Conservation (phyloP, 1,140 invertebrate genomes). For the Lethrus apterus region DNA sequence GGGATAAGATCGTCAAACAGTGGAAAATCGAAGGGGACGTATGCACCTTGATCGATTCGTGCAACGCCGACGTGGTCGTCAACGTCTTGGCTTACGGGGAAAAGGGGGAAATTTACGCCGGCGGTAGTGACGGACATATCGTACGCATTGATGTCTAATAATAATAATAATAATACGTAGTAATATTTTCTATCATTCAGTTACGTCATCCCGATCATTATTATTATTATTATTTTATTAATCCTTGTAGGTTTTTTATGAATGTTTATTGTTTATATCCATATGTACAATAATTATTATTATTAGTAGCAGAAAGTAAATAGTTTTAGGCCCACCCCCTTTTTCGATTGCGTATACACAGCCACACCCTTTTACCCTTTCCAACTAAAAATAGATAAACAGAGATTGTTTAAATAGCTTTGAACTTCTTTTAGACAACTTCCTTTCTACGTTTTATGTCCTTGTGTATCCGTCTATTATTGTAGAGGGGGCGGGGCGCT, state of each 20-base stretch:
- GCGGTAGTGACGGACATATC: slow-evolving; percentile 39
- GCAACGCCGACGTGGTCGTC: slow-evolving; percentile 36
- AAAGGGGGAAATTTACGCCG: slow-evolving; percentile 36
- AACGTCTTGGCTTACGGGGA: slow-evolving; percentile 37
- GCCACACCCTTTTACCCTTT: no score
- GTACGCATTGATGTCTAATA: slow-evolving; percentile 28
- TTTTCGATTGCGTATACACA: no score
- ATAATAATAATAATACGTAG: no score
- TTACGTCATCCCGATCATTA: neutral
- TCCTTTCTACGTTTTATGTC: no score
- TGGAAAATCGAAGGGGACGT: slow-evolving; percentile 38
- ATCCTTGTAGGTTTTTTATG: neutral
- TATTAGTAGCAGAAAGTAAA: neutral
- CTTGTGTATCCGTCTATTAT: no score
- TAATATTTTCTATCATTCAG: no score
- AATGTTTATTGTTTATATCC: neutral
- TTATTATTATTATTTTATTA: neutral
- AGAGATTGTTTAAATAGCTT: no score
- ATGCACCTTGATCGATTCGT: slow-evolving; percentile 20
- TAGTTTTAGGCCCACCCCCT: neutral
- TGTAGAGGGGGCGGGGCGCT: no score
- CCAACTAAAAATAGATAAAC: no score
- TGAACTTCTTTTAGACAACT: no score
- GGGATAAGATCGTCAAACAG: slow-evolving; percentile 42
- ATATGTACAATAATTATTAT: neutral